Conservation (phyloP, 2,888 invertebrate species). For the Dromius quadrimaculatus region DNA sequence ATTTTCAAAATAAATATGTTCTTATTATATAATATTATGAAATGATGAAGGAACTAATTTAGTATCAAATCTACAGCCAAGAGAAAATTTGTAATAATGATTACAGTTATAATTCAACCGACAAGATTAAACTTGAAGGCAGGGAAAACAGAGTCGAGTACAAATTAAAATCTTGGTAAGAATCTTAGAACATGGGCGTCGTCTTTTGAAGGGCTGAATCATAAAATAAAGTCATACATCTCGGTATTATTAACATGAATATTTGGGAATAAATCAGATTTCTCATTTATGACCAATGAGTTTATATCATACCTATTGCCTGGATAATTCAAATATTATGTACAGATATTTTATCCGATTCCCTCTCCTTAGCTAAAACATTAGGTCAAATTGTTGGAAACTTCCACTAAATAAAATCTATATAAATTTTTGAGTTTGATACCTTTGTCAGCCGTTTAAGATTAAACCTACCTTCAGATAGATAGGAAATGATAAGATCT, state of each 20-base stretch:
- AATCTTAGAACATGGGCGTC: no score
- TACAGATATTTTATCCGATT: no score
- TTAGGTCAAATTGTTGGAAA: not conserved
- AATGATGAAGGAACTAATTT: conserved; percentile 16
- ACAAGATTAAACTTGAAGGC: not conserved
- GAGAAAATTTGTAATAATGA: conserved; percentile 20
- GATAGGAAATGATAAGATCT: no score
- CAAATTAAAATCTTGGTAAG: conserved; percentile 25
- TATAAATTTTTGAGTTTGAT: not conserved
- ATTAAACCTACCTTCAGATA: no score
- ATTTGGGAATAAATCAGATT: no score
- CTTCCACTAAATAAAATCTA: not conserved
- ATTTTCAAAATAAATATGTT: not conserved
- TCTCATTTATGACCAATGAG: no score
- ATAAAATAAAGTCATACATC: no score
- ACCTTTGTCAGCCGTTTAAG: no score
- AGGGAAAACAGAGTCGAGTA: conserved; percentile 3
- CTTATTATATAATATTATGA: conserved; percentile 5
- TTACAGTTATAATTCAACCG: conserved; percentile 23
- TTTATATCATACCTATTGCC: no score
- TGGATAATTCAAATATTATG: no score
- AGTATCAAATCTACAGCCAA: not conserved
- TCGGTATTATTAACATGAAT: no score
- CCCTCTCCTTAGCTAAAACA: not conserved
- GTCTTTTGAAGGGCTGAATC: no score